Conservation (phyloP, 2,888 invertebrate genomes). For the Nymphalis polychloros region DNA sequence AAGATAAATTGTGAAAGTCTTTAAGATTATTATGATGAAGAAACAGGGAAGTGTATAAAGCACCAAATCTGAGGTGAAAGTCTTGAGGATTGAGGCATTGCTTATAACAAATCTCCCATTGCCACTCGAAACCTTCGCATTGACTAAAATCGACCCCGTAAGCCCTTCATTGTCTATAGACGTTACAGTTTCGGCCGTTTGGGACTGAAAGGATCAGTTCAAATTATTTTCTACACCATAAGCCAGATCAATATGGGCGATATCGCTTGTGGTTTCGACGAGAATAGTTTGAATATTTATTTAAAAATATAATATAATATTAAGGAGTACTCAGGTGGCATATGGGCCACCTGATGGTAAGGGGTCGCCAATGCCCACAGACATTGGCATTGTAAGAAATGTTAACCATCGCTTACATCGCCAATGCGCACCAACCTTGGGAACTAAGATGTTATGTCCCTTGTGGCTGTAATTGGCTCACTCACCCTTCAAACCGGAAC, state of each 20-base stretch:
- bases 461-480: too few species aligned
- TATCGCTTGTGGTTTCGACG: slow-evolving; percentile 8
- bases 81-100: slow-evolving; percentile 29
- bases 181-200: slow-evolving; percentile 42
- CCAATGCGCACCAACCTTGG: too few species aligned
- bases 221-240: slow-evolving; percentile 30
- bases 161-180: slow-evolving; percentile 38
- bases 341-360: too few species aligned
- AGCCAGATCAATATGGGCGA: slow-evolving; percentile 20
- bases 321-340: too few species aligned
- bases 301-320: slow-evolving; percentile 1
- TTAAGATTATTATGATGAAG: slow-evolving; percentile 1
- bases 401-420: too few species aligned
- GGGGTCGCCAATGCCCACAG: too few species aligned
- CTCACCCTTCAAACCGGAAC: too few species aligned
- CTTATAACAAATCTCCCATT: slow-evolving; percentile 34
- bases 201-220: slow-evolving; percentile 35
- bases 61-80: slow-evolving; percentile 9
- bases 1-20: slow-evolving; percentile 2
- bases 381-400: too few species aligned
- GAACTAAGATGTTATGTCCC: too few species aligned
- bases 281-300: background rate
- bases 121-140: slow-evolving; percentile 27
- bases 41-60: slow-evolving; percentile 8
- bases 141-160: slow-evolving; percentile 33